Conservation (phyloP, 2,888 invertebrate genomes). For the Lapara coniferarum region DNA sequence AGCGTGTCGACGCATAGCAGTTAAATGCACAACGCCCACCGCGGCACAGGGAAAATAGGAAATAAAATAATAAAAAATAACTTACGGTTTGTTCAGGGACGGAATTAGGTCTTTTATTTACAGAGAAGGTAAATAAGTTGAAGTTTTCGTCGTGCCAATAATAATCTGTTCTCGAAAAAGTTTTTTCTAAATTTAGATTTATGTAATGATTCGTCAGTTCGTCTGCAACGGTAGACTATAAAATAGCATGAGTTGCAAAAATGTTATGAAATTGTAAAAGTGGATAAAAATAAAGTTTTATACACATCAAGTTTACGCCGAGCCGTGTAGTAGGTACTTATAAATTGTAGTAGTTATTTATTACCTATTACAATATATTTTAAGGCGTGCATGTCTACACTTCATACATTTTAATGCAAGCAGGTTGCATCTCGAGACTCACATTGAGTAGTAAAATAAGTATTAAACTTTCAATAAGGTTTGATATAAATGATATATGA, state of each 20-base stretch:
- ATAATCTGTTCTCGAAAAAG: too few relatives aligned
- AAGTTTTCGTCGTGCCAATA: too few relatives aligned
- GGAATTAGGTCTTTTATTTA: neutral
- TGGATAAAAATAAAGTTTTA: neutral
- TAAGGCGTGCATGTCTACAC: conserved; percentile 12
- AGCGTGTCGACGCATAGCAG: conserved; percentile 67
- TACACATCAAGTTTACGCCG: neutral
- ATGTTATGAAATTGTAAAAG: neutral
- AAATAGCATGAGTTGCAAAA: neutral
- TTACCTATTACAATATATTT: conserved; percentile 16
- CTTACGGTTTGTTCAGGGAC: conserved; percentile 46
- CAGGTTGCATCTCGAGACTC: neutral
- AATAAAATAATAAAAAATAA: conserved; percentile 76
- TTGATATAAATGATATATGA: too few relatives aligned
- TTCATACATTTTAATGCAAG: conserved; percentile 5
- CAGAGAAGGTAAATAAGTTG: neutral
- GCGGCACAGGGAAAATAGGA: conserved; percentile 52
- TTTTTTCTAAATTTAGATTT: too few relatives aligned
- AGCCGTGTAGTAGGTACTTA: neutral
- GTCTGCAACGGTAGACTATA: too few relatives aligned
- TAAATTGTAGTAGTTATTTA: neutral
- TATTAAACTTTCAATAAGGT: neutral
- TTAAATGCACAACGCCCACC: conserved; percentile 74
- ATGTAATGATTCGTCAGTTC: too few relatives aligned
- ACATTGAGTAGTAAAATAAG: neutral